Percentiles rank a stretch among this genome's conserved stretches.
phyloP scores from a whole-genome alignment of 2,797 vertebrate genomes.

The Crypturellus tataupa region DNA sequence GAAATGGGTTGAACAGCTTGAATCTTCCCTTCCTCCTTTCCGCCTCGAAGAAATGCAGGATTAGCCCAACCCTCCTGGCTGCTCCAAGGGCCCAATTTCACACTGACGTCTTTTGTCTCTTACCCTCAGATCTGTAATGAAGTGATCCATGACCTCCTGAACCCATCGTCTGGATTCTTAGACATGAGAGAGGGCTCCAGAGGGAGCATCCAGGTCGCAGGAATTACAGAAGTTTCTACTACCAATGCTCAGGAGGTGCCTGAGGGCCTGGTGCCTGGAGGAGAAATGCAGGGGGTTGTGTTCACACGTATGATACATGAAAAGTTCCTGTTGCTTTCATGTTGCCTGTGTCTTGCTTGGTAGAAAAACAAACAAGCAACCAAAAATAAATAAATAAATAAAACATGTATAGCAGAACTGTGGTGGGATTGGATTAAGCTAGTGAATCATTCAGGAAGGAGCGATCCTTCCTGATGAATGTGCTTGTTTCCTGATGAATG shows the following conservation, averaged over 20 bases:
- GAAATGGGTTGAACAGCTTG: background rate
- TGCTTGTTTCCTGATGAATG: no score
- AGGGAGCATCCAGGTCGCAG: constrained; percentile 78
- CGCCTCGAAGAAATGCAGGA: background rate
- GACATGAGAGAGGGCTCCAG: constrained; percentile 78
- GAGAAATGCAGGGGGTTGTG: background rate
- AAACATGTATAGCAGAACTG: background rate
- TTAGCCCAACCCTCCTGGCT: background rate
- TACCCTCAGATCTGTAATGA: constrained; percentile 78
- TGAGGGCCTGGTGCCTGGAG: background rate
- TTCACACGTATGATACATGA: background rate
- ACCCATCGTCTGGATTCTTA: constrained; percentile 75
- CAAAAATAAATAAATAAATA: no score
- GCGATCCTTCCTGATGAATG: background rate
- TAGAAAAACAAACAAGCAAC: background rate
- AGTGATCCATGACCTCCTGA: constrained; percentile 80
- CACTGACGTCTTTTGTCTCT: background rate
- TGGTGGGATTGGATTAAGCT: background rate
- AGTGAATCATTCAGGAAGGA: background rate
- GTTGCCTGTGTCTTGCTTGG: background rate
- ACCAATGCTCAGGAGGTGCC: constrained; percentile 79
- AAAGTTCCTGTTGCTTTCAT: background rate
- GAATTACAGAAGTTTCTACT: constrained; percentile 78
- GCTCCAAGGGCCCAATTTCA: background rate
- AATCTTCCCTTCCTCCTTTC: background rate